A percentile compares a stretch with the other conserved stretches of the same genome.
Conservation (phyloP, 2,797 vertebrate genomes). For the Diplodus sargus region DNA sequence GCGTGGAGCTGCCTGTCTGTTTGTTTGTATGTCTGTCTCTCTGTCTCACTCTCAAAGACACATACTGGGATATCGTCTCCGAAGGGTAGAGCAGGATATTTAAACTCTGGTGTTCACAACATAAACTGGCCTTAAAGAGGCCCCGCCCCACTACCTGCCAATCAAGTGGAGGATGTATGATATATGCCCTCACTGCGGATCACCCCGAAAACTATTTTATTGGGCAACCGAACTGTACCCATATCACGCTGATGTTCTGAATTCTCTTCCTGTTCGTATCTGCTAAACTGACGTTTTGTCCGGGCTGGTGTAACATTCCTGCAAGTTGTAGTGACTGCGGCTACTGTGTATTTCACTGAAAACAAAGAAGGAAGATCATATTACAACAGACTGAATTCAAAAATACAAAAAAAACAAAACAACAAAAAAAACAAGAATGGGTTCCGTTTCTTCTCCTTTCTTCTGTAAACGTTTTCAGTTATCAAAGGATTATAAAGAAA, state of each 20-base stretch:
- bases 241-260: constrained; percentile 75
- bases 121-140: constrained; percentile 67
- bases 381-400: constrained; percentile 70
- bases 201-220: constrained; percentile 69
- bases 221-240: constrained; percentile 75
- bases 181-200: constrained; percentile 70
- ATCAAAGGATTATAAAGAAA: constrained; percentile 85
- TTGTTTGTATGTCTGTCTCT: constrained; percentile 68
- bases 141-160: constrained; percentile 77
- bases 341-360: constrained; percentile 82
- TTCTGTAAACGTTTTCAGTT: constrained; percentile 83
- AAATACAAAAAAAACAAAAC: constrained; percentile 32
- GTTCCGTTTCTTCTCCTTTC: constrained; percentile 76
- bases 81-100: constrained; percentile 59
- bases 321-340: constrained; percentile 82
- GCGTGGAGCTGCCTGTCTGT: constrained; percentile 65
- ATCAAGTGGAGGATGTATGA: constrained; percentile 83
- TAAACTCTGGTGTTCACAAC: constrained; percentile 66
- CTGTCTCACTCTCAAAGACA: constrained; percentile 72
- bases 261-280: constrained; percentile 78
- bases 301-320: constrained; percentile 84
- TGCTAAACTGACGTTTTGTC: constrained; percentile 80
- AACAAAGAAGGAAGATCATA: constrained; percentile 75
- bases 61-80: constrained; percentile 53
- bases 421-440: constrained; percentile 49